Evolutionary conservation across 1,140 invertebrate genomes (phyloP).

Genomic region (Gryon sp.): DNA sequence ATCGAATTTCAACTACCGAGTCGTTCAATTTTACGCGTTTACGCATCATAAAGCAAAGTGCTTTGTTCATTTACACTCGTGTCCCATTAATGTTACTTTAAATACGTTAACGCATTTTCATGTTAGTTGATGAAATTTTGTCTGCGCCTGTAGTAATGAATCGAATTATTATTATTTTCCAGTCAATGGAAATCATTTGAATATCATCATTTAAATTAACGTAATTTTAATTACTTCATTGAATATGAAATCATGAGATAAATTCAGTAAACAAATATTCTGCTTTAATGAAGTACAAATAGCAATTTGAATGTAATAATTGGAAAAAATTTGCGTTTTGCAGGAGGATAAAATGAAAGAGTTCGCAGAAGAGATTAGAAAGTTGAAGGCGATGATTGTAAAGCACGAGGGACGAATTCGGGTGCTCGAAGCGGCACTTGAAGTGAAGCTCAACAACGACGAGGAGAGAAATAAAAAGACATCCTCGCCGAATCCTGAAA

Average conservation of each 20-base stretch:
- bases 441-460: conserved; percentile 78
- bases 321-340: neutral
- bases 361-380: conserved; percentile 91
- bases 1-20: conserved; percentile 12
- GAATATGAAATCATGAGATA: no score
- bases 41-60: no score
- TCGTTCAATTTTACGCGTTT: no score
- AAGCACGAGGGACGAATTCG: conserved; percentile 95
- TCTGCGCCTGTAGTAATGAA: no score
- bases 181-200: no score
- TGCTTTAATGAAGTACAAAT: no score
- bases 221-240: no score
- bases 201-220: no score
- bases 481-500: conserved; percentile 68
- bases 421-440: conserved; percentile 83
- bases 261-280: no score
- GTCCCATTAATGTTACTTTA: neutral
- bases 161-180: neutral
- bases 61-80: neutral
- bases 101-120: neutral
- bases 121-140: neutral
- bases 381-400: conserved; percentile 94
- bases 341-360: conserved; percentile 88
- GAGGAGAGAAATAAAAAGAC: conserved; percentile 77
- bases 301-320: no score